phyloP scores from a whole-genome alignment of 2,888 invertebrate species.

The Parapristionchus giblindavisi region DNA sequence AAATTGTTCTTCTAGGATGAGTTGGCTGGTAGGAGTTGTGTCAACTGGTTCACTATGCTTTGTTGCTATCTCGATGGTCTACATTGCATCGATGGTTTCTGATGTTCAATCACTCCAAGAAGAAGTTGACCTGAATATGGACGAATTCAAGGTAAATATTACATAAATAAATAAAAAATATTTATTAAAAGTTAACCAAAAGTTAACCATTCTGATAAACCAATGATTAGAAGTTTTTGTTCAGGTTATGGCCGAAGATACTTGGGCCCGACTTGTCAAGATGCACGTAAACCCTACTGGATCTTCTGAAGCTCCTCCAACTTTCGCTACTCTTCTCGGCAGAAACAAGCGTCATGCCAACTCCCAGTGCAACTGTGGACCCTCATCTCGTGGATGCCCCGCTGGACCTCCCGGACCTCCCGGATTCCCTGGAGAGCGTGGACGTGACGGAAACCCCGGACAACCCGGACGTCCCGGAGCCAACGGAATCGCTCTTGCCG shows the following conservation, averaged over 20 bases:
- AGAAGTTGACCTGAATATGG: slow-evolving; percentile 7
- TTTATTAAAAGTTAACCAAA: background rate
- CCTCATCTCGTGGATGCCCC: slow-evolving; percentile 37
- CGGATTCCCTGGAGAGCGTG: slow-evolving; percentile 31
- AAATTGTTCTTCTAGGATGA: too few species aligned
- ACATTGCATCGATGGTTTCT: slow-evolving; percentile 29
- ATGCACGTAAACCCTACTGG: slow-evolving; percentile 37
- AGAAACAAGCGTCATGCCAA: slow-evolving; percentile 36
- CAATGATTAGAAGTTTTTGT: background rate
- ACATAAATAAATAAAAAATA: too few species aligned
- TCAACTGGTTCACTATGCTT: slow-evolving; percentile 29
- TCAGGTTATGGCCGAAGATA: slow-evolving; percentile 30
- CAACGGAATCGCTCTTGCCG: slow-evolving; percentile 38
- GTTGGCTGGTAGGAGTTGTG: slow-evolving; percentile 28
- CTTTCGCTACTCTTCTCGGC: slow-evolving; percentile 37
- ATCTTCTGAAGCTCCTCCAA: slow-evolving; percentile 36
- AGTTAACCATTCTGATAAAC: too few species aligned
- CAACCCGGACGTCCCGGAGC: slow-evolving; percentile 31
- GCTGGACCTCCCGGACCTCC: slow-evolving; percentile 37
- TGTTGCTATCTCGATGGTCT: slow-evolving; percentile 23
- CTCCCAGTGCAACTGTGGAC: slow-evolving; percentile 37
- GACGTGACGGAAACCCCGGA: slow-evolving; percentile 27
- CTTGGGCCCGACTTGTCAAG: slow-evolving; percentile 33
- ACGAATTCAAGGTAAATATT: slow-evolving; percentile 27
- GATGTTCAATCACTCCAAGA: slow-evolving; percentile 32